phyloP scores from a whole-genome alignment of 1,140 invertebrate genomes.

The Macrobrachium nipponense region DNA sequence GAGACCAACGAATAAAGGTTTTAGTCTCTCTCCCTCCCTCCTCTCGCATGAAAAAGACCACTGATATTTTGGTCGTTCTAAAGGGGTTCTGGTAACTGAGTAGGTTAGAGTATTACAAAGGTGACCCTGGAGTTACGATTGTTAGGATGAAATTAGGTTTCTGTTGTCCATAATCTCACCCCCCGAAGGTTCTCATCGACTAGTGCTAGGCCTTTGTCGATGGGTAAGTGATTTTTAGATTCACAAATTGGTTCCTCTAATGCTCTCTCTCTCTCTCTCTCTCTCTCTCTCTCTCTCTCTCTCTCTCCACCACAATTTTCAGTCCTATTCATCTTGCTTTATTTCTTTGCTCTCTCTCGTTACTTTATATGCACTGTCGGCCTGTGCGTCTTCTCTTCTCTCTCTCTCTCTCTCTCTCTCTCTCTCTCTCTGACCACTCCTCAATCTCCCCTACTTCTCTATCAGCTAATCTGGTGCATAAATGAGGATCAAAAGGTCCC shows the following conservation, averaged over 20 bases:
- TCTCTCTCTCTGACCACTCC: background rate
- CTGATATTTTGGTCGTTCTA: too few species aligned
- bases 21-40: too few species aligned
- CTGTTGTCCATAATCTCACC: too few species aligned
- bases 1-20: too few species aligned
- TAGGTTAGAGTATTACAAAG: too few species aligned
- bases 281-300: background rate
- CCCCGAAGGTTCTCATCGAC: too few species aligned
- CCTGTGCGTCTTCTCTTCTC: background rate
- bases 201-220: too few species aligned
- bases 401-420: background rate
- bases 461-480: conserved; percentile 19
- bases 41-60: too few species aligned
- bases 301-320: background rate
- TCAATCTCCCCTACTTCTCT: background rate
- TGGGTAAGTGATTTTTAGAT: too few species aligned
- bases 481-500: conserved; percentile 9
- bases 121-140: too few species aligned
- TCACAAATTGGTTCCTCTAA: background rate
- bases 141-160: too few species aligned
- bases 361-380: background rate
- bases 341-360: background rate
- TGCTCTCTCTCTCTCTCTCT: background rate
- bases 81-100: too few species aligned
- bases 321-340: background rate